Base-by-base conservation (phyloP, 2,113 vertebrate genomes). In the Petrocephalus microphthalmus region DNA sequence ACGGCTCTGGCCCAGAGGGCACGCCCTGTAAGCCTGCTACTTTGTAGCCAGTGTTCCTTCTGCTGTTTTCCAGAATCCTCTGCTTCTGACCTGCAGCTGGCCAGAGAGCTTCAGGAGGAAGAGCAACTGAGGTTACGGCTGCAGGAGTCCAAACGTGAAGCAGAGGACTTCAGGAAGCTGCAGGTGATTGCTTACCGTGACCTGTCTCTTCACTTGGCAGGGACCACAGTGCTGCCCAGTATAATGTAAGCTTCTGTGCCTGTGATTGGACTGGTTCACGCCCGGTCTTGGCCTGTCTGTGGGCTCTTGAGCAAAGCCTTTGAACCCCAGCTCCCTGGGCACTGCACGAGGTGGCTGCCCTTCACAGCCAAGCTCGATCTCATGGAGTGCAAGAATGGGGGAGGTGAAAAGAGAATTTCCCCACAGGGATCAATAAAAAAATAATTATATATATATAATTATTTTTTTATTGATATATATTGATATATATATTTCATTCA, bases 151-250 rank as follows among this genome's bases (percentile, higher is more conserved):
- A 94, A 89, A 85, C 91, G 88, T 91, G 97, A 98, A 90, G 93
- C 86, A 17, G 94, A 96, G 88, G 96, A 97, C 90, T 99, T 99
- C 93, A 95, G 95, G 92, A 97, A 96, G 90, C 93, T 99, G 29
- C 97, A 97, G 97, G 98, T 99, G 89, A 87, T 33, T 71, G 49
- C 19, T 52, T 57, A 53, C 20, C 52, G 47, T 49, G 29, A 54
- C 6, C 54, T 17, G 13, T 33, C 22, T 22, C 81, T 78, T 49
- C 8, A 87, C 20, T 7, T 78, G 45, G 45, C 54, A 22, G 47
- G 29, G 15, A 42, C 67, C 29, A n/a, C 56, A 87, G 5, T 13
- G 37, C 71, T 29, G 17, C 71, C 33, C 33, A 29, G 25, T 67
- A 67, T 25, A 11, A 29, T 67, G 42, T 42, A 42, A 42, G 42